These are phyloP conservation scores for Drosophila orosa DNA, from an alignment of 1,140 invertebrate species.

Conservation along the genomic window DNA sequence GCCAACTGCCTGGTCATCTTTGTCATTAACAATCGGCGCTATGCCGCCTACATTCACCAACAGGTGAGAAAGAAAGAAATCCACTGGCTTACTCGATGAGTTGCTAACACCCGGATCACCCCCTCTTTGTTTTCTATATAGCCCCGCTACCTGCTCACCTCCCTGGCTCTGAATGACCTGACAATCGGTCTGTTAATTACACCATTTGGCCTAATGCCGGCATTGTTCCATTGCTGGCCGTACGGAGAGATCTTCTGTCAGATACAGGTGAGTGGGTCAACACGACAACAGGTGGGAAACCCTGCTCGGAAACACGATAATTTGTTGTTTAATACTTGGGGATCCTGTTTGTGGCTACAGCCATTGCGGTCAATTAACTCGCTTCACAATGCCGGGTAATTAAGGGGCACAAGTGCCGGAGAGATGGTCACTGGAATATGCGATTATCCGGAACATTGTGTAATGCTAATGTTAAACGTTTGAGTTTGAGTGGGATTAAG, in stretches of 20 bases:
- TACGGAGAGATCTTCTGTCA: constrained; percentile 94
- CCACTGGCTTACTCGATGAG: neutral
- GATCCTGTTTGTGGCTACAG: constrained; percentile 8
- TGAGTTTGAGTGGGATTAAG: neutral
- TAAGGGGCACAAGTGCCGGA: constrained; percentile 18
- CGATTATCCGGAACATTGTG: constrained; percentile 26
- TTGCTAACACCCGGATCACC: neutral
- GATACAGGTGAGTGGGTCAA: constrained; percentile 89
- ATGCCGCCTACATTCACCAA: constrained; percentile 93
- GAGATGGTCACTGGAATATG: constrained; percentile 3
- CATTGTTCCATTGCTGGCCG: constrained; percentile 93
- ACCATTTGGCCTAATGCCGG: constrained; percentile 91
- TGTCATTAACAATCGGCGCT: constrained; percentile 91
- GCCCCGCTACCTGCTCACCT: constrained; percentile 93
- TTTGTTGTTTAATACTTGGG: constrained; percentile 36
- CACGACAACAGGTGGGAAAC: constrained; percentile 27
- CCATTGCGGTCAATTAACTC: constrained; percentile 34
- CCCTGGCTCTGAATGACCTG: constrained; percentile 92
- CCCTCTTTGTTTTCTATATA: constrained; percentile 72
- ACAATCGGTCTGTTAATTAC: constrained; percentile 93
- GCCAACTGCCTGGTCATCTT: constrained; percentile 92
- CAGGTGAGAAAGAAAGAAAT: constrained; percentile 86
- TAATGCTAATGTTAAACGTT: constrained; percentile 15
- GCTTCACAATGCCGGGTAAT: constrained; percentile 37
- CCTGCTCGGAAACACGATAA: constrained; percentile 29